Base-by-base conservation (phyloP, 2,888 invertebrate genomes). In the Synergus gifuensis region DNA sequence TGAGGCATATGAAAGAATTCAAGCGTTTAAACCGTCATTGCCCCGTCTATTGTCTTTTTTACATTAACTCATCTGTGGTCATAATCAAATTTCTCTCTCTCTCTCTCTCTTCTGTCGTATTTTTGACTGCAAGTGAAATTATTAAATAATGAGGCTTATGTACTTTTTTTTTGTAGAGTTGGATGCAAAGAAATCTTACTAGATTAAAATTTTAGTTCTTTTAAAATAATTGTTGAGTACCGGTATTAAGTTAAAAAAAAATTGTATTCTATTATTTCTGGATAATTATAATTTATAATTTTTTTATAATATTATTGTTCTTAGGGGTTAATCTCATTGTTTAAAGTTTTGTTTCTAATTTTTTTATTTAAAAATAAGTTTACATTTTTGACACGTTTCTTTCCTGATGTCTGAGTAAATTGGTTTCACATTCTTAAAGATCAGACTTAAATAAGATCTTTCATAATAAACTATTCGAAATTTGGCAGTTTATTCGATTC, bases 1-100 rank as follows among this genome's bases (percentile, higher is more conserved):
- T 36, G n/a, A 36, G 9, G n/a, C 9, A 67, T 67, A 46, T 42
- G 44, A 67, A 44, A 44, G 46, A 44, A 67, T 67, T 67, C 22
- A 67, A 46, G n/a, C 14, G 22, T 67, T 67, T 67, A 14, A 67
- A 67, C 22, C 44, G 7, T 22, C 44, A 22, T 67, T 7, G 1
- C 11, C 2, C 12, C 8, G 5, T 67, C 18, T 67, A 67, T 14
- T 28, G 12, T 22, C 12, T 18, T 1, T 64, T 63, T 64, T 64
- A n/a, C 8, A 36, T 42, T 18, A 4, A n/a, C 4, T 5, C n/a
- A 2, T 66, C 4, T 42, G 5, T 42, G 18, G n/a, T 66, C 18
- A 18, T 42, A 66, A 54, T 54, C 8, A 9, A 54, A n/a, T 54
- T 54, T 2, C 2, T n/a, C n/a, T 54, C 5, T 54, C 36, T 2